phyloP scores from a whole-genome alignment of 2,888 invertebrate species.

The Oligia fasciuncula region DNA sequence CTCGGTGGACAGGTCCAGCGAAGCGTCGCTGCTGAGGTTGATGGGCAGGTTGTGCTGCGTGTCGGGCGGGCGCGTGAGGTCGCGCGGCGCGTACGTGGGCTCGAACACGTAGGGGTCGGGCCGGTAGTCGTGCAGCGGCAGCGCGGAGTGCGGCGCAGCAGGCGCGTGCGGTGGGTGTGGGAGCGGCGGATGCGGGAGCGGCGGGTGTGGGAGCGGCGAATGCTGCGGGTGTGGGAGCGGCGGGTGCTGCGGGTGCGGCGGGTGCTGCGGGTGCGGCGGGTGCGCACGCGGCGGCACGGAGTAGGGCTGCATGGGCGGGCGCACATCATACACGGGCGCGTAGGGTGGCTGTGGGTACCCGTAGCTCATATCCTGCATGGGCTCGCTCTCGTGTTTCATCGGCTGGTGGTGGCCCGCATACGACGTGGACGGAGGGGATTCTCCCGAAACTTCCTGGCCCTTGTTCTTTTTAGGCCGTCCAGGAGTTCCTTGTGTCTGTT shows the following conservation, averaged over 20 bases:
- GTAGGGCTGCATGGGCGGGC: conserved; percentile 69
- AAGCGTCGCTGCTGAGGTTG: conserved; percentile 87
- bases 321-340: conserved; percentile 73
- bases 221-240: conserved; percentile 63
- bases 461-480: conserved; percentile 87
- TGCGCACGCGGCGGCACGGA: conserved; percentile 75
- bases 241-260: conserved; percentile 38
- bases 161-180: conserved; percentile 45
- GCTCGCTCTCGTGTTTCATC: conserved; percentile 82
- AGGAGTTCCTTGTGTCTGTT: conserved; percentile 83
- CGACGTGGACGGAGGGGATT: conserved; percentile 84
- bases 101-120: conserved; percentile 72
- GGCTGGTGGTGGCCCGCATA: conserved; percentile 76
- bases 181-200: conserved; percentile 47
- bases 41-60: conserved; percentile 84
- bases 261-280: conserved; percentile 60
- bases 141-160: conserved; percentile 54
- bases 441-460: conserved; percentile 76
- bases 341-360: conserved; percentile 79
- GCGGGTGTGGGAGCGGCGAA: conserved; percentile 40
- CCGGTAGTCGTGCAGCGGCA: conserved; percentile 72
- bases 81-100: conserved; percentile 72
- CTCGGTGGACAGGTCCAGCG: conserved; percentile 85
- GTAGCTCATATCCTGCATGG: conserved; percentile 71
- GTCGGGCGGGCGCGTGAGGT: conserved; percentile 80